phyloP scores from a whole-genome alignment of 1,140 invertebrate genomes.

The Nasonia longicornis region DNA sequence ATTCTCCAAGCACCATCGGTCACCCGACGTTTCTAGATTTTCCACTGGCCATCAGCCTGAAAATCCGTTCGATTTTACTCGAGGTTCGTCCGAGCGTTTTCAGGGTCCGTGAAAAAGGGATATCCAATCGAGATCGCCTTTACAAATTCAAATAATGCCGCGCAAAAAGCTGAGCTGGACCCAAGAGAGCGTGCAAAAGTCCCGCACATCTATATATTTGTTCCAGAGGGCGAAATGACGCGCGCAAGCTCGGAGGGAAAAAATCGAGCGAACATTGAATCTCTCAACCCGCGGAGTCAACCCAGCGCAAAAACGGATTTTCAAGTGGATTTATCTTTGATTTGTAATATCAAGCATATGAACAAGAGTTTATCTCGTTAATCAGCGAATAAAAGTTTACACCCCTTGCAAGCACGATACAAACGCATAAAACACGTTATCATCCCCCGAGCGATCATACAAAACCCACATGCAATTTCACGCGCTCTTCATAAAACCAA shows the following conservation, averaged over 20 bases:
- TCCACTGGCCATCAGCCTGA: background rate
- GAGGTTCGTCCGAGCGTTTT: background rate
- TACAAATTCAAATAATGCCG: slow-evolving; percentile 22
- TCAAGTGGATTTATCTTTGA: background rate
- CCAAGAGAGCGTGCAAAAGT: slow-evolving; percentile 4
- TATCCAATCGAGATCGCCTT: background rate
- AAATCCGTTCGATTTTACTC: background rate
- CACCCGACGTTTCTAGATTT: background rate
- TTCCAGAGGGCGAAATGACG: background rate
- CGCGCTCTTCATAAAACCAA: background rate
- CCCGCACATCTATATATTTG: background rate
- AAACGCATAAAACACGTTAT: background rate
- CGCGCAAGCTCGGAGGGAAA: no score
- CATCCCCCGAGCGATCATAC: no score
- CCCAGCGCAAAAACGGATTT: background rate
- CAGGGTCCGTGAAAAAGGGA: background rate
- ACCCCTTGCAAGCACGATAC: background rate
- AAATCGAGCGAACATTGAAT: background rate
- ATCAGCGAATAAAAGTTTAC: background rate
- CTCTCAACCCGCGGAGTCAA: background rate
- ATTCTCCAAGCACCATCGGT: background rate
- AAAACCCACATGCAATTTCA: no score
- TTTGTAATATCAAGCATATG: background rate
- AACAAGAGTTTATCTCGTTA: background rate
- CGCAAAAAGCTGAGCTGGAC: slow-evolving; percentile 4